A percentile compares a stretch with the other conserved stretches of the same genome.
Evolutionary conservation across 2,797 vertebrate species (phyloP).

Genomic region (Falco columbarius): DNA sequence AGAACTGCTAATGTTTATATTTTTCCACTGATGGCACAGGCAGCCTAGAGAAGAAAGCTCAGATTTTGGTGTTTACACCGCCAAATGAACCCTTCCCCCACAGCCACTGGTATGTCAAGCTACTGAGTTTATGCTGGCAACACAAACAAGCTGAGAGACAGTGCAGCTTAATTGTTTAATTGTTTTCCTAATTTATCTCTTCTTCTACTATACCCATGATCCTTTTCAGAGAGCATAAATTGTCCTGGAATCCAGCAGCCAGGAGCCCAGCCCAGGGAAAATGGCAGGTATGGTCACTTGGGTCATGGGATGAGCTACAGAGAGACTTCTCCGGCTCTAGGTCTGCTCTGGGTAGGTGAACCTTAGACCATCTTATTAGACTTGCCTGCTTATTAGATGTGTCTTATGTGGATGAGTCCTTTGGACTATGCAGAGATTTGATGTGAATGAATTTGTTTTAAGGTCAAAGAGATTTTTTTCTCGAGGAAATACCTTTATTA

Average conservation of each 20-base stretch:
- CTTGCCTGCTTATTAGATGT: neutral
- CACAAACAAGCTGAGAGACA: neutral
- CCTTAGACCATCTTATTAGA: neutral
- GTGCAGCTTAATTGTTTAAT: neutral
- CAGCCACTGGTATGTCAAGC: rapidly evolving
- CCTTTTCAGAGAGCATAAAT: neutral
- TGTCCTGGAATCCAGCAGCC: neutral
- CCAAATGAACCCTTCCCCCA: neutral
- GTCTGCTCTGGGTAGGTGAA: neutral
- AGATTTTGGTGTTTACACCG: neutral
- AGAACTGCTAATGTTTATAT: neutral
- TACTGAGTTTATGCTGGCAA: neutral
- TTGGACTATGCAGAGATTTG: neutral
- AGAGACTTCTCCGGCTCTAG: neutral
- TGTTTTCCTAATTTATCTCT: neutral
- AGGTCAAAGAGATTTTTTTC: neutral
- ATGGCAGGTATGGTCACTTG: neutral
- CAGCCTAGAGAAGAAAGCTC: neutral
- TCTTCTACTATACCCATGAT: neutral
- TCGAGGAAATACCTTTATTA: neutral
- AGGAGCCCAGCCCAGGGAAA: neutral
- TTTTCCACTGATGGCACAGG: neutral
- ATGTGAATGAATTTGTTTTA: neutral
- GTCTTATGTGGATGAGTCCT: neutral
- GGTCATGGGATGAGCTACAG: neutral